Evolutionary conservation across 2,797 vertebrate genomes (phyloP).

Genomic region (Cyclopterus lumpus): DNA sequence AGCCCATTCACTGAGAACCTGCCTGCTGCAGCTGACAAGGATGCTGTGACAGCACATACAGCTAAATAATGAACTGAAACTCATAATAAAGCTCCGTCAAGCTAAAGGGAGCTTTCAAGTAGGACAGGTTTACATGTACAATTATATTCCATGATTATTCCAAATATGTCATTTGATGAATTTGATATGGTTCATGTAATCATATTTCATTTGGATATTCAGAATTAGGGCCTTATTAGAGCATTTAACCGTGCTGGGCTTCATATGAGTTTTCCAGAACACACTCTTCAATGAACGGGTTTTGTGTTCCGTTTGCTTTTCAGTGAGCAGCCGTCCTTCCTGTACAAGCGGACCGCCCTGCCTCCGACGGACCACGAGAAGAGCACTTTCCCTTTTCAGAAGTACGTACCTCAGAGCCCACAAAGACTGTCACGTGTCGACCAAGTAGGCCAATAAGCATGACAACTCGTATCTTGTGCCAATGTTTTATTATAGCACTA

Average conservation of each 20-base stretch:
- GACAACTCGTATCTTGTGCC: not conserved
- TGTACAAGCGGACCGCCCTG: conserved; percentile 48
- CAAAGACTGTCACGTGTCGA: conserved; percentile 18
- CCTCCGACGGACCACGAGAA: conserved; percentile 63
- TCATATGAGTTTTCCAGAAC: not conserved
- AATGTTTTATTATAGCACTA: not conserved
- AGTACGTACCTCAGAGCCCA: conserved; percentile 18
- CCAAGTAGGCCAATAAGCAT: conserved; percentile 24
- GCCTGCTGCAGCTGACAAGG: no score
- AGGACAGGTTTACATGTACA: no score
- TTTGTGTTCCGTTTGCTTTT: conserved; percentile 10
- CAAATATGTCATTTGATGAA: no score
- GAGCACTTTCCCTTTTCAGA: conserved; percentile 28
- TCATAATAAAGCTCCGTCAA: no score
- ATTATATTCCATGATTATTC: no score
- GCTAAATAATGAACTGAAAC: no score
- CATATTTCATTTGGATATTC: no score
- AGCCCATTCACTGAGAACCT: no score
- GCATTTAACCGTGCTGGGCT: not conserved
- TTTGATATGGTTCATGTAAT: no score
- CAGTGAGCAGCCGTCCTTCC: conserved; percentile 55
- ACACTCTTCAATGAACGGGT: not conserved
- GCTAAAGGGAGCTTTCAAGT: no score
- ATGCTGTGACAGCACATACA: no score
- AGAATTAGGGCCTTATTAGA: no score